A percentile compares a stretch with the other conserved stretches of the same genome.
Conservation (phyloP, 2,113 vertebrate species). For the Oriolus oriolus region DNA sequence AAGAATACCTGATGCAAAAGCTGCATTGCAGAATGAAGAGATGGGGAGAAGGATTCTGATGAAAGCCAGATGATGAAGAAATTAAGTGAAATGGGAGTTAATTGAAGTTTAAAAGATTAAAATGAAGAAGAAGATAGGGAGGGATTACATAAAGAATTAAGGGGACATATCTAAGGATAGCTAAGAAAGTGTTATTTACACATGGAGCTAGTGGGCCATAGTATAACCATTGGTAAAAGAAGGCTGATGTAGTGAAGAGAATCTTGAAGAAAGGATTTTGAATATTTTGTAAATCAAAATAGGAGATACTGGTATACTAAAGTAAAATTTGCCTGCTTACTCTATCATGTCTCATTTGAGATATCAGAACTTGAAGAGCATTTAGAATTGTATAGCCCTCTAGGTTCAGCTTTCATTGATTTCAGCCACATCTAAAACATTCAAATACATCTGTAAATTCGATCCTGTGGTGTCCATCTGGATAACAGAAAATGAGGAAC, state of each 20-base stretch:
- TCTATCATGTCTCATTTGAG: neutral
- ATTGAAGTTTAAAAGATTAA: neutral
- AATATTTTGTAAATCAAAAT: neutral
- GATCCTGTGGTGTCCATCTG: neutral
- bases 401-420: neutral
- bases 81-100: neutral
- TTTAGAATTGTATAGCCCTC: neutral
- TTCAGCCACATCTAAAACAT: neutral
- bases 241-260: neutral
- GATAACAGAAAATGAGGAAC: neutral
- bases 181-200: neutral
- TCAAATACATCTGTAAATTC: neutral
- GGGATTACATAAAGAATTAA: neutral
- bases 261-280: neutral
- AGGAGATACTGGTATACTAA: neutral
- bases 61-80: neutral
- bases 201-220: neutral
- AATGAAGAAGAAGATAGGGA: neutral
- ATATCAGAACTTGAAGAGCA: neutral
- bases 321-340: neutral
- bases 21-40: neutral
- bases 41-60: neutral
- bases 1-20: neutral
- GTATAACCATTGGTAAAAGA: neutral
- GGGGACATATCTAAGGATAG: neutral